Evolutionary conservation across 2,113 vertebrate species (phyloP).

Genomic region (Ciconia boyciana): DNA sequence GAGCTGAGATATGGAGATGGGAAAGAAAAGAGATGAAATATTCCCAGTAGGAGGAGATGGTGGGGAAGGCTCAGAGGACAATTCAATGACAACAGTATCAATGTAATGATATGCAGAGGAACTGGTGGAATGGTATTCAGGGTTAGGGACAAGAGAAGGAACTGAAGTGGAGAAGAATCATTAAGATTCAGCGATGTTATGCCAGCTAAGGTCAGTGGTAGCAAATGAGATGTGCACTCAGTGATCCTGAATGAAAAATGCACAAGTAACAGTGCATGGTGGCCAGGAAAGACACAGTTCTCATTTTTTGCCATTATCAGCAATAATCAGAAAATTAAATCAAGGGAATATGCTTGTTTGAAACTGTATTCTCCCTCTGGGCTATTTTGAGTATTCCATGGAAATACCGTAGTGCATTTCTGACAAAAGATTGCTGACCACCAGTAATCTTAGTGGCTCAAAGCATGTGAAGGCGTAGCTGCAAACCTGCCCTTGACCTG

Average conservation of each 20-base stretch:
- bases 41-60: neutral
- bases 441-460: neutral
- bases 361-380: neutral
- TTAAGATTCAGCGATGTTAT: neutral
- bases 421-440: neutral
- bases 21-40: neutral
- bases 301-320: neutral
- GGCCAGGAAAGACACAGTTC: neutral
- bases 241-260: neutral
- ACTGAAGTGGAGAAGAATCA: neutral
- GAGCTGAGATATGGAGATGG: neutral
- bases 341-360: neutral
- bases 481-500: neutral
- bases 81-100: neutral
- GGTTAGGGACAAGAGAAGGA: neutral
- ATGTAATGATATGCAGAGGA: neutral
- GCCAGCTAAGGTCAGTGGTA: neutral
- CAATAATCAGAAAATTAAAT: constrained; percentile 6
- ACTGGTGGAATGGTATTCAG: neutral
- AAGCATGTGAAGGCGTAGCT: neutral
- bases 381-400: neutral
- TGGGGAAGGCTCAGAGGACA: neutral
- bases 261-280: accelerated
- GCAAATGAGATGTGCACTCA: neutral
- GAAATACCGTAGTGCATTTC: neutral